Evolutionary conservation across 92 coral and sea anemone genomes (phyloP), one percentile per base, ranked within the genome.

Genomic region (Phenganax subtilis): DNA sequence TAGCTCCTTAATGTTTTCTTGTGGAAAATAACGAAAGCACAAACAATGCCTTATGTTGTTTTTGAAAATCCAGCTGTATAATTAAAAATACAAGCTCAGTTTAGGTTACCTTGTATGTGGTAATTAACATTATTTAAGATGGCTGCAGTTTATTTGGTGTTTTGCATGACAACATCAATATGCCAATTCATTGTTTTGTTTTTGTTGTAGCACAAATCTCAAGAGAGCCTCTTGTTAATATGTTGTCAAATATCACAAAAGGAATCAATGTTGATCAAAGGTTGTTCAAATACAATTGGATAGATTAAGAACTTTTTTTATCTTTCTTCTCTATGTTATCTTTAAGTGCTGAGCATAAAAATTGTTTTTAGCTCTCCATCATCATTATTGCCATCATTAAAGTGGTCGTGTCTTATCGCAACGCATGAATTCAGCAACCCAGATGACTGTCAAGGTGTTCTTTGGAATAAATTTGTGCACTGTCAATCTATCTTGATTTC

Each of bases 221-320:
- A 10, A 57, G 25, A 9, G 79, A 75, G 29, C 79, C 79, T 7
- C 47, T 75, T 15, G 79, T 75, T n/a, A 54, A 75, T 37, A 75
- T 75, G 79, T 57, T 75, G 30, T 75, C 79, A 75, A 75, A 75
- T 54, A 75, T 75, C 6, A 57, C 79, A 10, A 54, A 55, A 54
- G 79, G 12, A 12, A 17, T 57, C 30, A 55, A 52, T 1, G 12
- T 15, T 52, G 47, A 55, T 57, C 79, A 27, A 54, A 75, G 79
- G 79, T 75, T 44, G 5, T 27, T 14, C 25, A 14, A 28, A 12
- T 7, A 15, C 25, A 61, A 6, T 7, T 28, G 6, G 28, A 15
- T 14, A 61, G 67, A 37, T 37, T 37, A 5, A 37, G 47, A 1
- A 37, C 47, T 37, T 37, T 37, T 37, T 37, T 1, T 20, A 20